phyloP scores from a whole-genome alignment of 1,140 invertebrate genomes.

The Drosophila rufa region DNA sequence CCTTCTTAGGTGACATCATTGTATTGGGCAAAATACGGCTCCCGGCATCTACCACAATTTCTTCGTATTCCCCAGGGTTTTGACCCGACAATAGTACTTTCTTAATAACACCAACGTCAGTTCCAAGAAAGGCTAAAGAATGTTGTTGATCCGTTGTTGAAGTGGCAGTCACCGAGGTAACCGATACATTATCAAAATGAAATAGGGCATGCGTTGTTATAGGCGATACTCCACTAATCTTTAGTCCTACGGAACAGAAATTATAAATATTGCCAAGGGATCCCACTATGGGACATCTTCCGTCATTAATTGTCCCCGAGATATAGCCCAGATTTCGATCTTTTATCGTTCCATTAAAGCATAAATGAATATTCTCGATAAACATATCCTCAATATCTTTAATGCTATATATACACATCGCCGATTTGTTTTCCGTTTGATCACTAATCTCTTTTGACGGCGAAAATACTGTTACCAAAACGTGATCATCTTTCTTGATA shows the following conservation, averaged over 20 bases:
- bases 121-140: slow-evolving; percentile 96
- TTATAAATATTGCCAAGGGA: slow-evolving; percentile 95
- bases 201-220: slow-evolving; percentile 91
- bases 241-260: slow-evolving; percentile 96
- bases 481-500: slow-evolving; percentile 90
- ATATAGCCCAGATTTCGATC: slow-evolving; percentile 97
- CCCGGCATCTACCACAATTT: slow-evolving; percentile 90
- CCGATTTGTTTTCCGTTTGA: slow-evolving; percentile 91
- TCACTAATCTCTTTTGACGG: slow-evolving; percentile 93
- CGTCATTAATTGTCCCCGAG: slow-evolving; percentile 95
- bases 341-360: slow-evolving; percentile 96
- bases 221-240: slow-evolving; percentile 95
- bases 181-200: slow-evolving; percentile 91
- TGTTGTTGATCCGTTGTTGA: slow-evolving; percentile 91
- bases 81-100: slow-evolving; percentile 90
- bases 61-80: slow-evolving; percentile 91
- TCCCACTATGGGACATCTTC: slow-evolving; percentile 94
- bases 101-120: slow-evolving; percentile 90
- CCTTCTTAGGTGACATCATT: slow-evolving; percentile 90
- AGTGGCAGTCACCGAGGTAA: slow-evolving; percentile 93
- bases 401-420: slow-evolving; percentile 94
- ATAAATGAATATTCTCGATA: slow-evolving; percentile 98
- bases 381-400: slow-evolving; percentile 96
- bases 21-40: slow-evolving; percentile 93
- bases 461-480: slow-evolving; percentile 94